Evolutionary conservation across 2,113 vertebrate genomes (phyloP).

Genomic region (Cyprinodon variegatus): DNA sequence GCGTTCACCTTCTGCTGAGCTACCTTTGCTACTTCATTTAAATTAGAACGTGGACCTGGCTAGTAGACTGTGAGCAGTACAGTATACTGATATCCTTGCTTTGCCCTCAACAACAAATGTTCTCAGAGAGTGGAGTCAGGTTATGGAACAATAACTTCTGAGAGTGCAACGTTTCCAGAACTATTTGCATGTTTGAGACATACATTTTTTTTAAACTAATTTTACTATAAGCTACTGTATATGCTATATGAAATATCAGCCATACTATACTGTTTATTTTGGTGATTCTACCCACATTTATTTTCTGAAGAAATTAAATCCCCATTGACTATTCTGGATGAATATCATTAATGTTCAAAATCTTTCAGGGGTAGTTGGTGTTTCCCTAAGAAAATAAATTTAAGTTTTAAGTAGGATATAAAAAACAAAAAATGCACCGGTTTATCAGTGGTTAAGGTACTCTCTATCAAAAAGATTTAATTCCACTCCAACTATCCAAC

Average conservation of each 20-base stretch:
- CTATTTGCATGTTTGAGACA: neutral
- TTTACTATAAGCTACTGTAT: neutral
- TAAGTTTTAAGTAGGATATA: neutral
- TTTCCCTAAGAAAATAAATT: too few relatives aligned
- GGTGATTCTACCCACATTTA: too few relatives aligned
- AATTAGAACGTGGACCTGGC: conserved; percentile 62
- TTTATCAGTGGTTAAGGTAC: too few relatives aligned
- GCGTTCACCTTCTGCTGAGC: conserved; percentile 70
- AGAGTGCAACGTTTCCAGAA: neutral
- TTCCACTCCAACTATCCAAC: too few relatives aligned
- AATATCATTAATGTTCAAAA: too few relatives aligned
- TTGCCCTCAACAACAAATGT: conserved; percentile 43
- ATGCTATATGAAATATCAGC: too few relatives aligned
- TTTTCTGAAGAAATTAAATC: too few relatives aligned
- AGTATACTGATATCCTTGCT: conserved; percentile 67
- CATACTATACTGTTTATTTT: too few relatives aligned
- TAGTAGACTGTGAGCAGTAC: conserved; percentile 35
- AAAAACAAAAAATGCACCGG: neutral
- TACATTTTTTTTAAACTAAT: neutral
- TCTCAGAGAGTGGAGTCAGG: neutral
- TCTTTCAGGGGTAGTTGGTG: too few relatives aligned
- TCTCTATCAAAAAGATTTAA: too few relatives aligned
- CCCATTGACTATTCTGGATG: too few relatives aligned
- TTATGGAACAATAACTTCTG: neutral
- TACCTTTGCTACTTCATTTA: conserved; percentile 69